phyloP scores from a whole-genome alignment of 1,140 invertebrate genomes.

The Apis mellifera region DNA sequence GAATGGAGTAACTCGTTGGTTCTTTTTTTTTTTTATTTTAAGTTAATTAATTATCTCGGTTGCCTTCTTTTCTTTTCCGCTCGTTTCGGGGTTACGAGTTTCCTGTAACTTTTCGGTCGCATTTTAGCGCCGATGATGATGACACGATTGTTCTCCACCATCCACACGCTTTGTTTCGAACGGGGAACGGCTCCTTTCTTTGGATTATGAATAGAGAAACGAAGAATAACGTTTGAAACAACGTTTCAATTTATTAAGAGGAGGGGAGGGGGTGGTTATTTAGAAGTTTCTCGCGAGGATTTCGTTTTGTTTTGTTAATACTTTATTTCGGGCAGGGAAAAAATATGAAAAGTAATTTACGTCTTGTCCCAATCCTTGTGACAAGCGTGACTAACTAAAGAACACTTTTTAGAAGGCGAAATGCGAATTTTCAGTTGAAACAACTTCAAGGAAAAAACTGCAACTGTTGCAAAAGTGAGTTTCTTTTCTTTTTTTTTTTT shows the following conservation, averaged over 20 bases:
- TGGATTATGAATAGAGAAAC: not conserved
- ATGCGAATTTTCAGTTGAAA: not conserved
- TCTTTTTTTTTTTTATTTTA: not conserved
- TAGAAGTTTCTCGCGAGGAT: not conserved
- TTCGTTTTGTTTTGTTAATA: not conserved
- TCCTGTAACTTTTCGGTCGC: not conserved
- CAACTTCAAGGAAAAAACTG: not conserved
- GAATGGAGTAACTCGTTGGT: not conserved
- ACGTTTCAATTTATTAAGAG: not conserved
- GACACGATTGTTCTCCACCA: not conserved
- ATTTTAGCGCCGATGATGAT: too few relatives aligned
- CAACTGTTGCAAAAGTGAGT: too few relatives aligned
- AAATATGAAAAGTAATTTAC: not conserved
- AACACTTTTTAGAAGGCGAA: not conserved
- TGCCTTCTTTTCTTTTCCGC: too few relatives aligned
- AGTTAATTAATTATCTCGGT: conserved; percentile 2
- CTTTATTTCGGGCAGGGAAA: not conserved
- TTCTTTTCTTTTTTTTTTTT: too few relatives aligned
- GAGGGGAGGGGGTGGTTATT: not conserved
- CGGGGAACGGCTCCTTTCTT: not conserved
- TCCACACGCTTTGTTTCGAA: not conserved
- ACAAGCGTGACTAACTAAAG: not conserved
- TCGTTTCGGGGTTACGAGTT: not conserved
- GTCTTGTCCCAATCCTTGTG: not conserved
- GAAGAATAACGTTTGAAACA: not conserved